Evolutionary conservation across 2,888 invertebrate genomes (phyloP).

Genomic region (Teleiodes luculella): DNA sequence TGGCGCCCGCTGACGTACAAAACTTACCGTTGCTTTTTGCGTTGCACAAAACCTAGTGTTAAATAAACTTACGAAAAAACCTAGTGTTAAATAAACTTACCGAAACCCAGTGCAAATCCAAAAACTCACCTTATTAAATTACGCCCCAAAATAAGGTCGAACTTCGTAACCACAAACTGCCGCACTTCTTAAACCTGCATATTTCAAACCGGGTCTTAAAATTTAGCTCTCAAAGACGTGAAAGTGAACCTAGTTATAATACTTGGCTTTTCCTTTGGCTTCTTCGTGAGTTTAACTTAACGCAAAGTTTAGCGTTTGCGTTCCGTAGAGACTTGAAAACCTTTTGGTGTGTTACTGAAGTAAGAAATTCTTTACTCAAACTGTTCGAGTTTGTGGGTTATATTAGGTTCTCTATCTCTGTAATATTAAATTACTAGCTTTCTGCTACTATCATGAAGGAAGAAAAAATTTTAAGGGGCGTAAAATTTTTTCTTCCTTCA

Average conservation of each 20-base stretch:
- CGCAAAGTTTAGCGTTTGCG: neutral
- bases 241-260: slow-evolving; percentile 2
- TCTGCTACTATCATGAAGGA: too few relatives aligned
- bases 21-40: too few relatives aligned
- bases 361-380: neutral
- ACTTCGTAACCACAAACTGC: neutral
- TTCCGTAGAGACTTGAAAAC: neutral
- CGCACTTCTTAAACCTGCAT: neutral
- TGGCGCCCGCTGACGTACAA: too few relatives aligned
- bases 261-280: slow-evolving; percentile 7
- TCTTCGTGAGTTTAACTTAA: slow-evolving; percentile 1
- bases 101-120: too few relatives aligned
- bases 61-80: too few relatives aligned
- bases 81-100: too few relatives aligned
- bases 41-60: too few relatives aligned
- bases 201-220: neutral
- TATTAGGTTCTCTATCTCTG: neutral
- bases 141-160: too few relatives aligned
- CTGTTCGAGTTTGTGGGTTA: neutral
- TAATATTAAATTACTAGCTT: too few relatives aligned
- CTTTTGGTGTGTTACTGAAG: neutral
- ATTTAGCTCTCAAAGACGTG: neutral
- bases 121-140: too few relatives aligned
- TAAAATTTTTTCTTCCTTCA: too few relatives aligned
- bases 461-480: too few relatives aligned